Base-by-base conservation (phyloP, 2,888 invertebrate species). In the Xanthia togata region DNA sequence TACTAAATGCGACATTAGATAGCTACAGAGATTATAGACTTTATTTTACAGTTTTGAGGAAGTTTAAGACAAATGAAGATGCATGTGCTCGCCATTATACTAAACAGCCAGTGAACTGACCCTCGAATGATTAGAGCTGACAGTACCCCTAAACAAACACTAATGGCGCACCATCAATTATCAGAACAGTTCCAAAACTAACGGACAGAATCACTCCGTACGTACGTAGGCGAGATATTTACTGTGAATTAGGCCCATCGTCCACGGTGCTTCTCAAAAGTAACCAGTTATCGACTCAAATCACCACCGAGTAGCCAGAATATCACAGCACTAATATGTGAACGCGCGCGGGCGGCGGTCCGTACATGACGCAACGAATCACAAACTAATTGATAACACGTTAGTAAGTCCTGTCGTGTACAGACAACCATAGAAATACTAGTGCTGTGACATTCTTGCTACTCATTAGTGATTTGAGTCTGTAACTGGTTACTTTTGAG, bases 181-280 rank as follows among this genome's bases (percentile, higher is more conserved):
- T 35, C 57, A 60, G 67, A 41, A 14, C 62, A 60, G 50, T 55
- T 47, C 31, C 41, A 31, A 38, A 47, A n/a, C 63, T 63, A 76
- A 72, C 35, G 41, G 68, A 76, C 81, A 55, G 65, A 44, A 62
- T 84, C 68, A 81, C 69, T 84, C 38, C 20, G 62, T 60, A n/a
- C 14, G 67, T 60, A 26, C n/a, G 50, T 59, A 2, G 62, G 50
- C 60, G 71, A 26, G 50, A 41, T 75, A 62, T 82, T 69, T 53
- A 69, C 68, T 75, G 64, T 11, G 64, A 38, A 23, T n/a, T 73
- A 59, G 20, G 35, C 0, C 20, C 35, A 12, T 59, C n/a, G n/a
- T n/a, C 68, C 35, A 68, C 57, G 68, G 38, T 4, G 57, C 57
- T 38, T n/a, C 17, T 5, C 4, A 68, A 57, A n/a, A 38, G 6